Evolutionary conservation across 2,113 vertebrate genomes (phyloP).

Genomic region (Mola mola): DNA sequence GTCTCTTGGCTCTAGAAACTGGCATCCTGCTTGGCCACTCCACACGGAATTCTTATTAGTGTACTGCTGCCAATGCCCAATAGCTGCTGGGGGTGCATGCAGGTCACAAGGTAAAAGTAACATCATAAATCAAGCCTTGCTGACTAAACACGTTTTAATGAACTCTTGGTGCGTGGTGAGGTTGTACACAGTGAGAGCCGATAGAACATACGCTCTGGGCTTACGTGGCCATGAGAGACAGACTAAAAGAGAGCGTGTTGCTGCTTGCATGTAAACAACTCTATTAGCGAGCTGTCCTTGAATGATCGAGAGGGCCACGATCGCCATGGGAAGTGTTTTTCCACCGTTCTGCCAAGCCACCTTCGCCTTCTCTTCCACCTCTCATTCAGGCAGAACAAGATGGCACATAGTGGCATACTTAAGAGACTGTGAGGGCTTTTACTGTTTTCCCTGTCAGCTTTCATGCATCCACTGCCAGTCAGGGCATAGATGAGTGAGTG

Average conservation of each 20-base stretch:
- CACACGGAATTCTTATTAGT: slow-evolving; percentile 54
- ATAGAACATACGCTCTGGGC: background rate
- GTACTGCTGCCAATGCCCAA: slow-evolving; percentile 59
- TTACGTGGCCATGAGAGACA: slow-evolving; percentile 1
- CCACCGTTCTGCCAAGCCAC: slow-evolving; percentile 28
- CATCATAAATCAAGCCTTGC: slow-evolving; percentile 36
- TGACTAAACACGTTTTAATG: slow-evolving; percentile 21
- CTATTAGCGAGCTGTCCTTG: slow-evolving; percentile 64
- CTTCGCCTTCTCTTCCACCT: slow-evolving; percentile 24
- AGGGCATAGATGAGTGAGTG: slow-evolving; percentile 17
- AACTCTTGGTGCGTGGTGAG: background rate
- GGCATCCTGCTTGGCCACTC: slow-evolving; percentile 35
- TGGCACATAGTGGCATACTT: slow-evolving; percentile 57
- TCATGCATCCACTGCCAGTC: slow-evolving; percentile 29
- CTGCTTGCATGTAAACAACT: slow-evolving; percentile 61
- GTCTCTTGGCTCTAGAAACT: slow-evolving; percentile 29
- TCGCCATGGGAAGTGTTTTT: slow-evolving; percentile 43
- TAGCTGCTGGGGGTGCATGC: slow-evolving; percentile 59
- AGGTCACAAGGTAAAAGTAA: slow-evolving; percentile 64
- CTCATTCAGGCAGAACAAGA: slow-evolving; percentile 39
- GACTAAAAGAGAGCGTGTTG: slow-evolving; percentile 1
- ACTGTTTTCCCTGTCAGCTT: slow-evolving; percentile 44
- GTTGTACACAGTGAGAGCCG: no score
- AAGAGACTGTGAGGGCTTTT: slow-evolving; percentile 44
- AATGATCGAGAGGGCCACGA: slow-evolving; percentile 45